Percentiles rank a stretch among this genome's conserved stretches.
These are phyloP conservation scores for Xanthia icteritia DNA, from an alignment of 2,888 invertebrate genomes.

Conservation along the genomic window DNA sequence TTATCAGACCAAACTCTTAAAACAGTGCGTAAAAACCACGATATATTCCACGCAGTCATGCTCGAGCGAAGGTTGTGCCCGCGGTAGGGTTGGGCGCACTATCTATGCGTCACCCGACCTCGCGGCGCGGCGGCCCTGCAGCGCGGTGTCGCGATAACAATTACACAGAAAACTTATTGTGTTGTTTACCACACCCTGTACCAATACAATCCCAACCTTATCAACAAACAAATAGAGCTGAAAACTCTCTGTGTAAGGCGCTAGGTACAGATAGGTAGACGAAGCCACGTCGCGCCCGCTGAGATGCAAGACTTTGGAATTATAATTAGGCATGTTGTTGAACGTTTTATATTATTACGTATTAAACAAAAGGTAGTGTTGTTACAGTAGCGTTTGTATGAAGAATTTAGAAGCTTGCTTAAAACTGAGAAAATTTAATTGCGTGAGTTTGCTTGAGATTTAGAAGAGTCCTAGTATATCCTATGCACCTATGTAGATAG, in stretches of 20 bases:
- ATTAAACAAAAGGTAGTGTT: slow-evolving; percentile 28
- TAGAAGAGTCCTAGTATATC: background rate
- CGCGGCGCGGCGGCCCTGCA: slow-evolving; percentile 74
- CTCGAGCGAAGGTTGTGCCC: slow-evolving; percentile 67
- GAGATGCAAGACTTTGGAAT: slow-evolving; percentile 66
- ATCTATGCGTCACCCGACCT: slow-evolving; percentile 80
- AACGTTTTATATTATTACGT: slow-evolving; percentile 33
- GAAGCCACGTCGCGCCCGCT: slow-evolving; percentile 58
- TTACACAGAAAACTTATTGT: slow-evolving; percentile 83
- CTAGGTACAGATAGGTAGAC: slow-evolving; percentile 59
- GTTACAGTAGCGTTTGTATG: background rate
- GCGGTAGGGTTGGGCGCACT: slow-evolving; percentile 78
- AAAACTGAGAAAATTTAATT: background rate
- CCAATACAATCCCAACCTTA: slow-evolving; percentile 60
- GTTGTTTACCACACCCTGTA: slow-evolving; percentile 67
- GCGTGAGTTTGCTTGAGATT: background rate
- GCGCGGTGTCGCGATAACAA: slow-evolving; percentile 84
- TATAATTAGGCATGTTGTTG: slow-evolving; percentile 65
- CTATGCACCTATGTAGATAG: too few relatives aligned
- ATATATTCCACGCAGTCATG: slow-evolving; percentile 56
- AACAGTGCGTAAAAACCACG: slow-evolving; percentile 37
- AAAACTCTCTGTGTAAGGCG: background rate
- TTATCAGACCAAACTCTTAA: slow-evolving; percentile 25
- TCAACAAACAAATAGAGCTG: background rate
- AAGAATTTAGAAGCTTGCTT: background rate